Base-by-base conservation (phyloP, 2,888 invertebrate species). In the Torymus texanus region DNA sequence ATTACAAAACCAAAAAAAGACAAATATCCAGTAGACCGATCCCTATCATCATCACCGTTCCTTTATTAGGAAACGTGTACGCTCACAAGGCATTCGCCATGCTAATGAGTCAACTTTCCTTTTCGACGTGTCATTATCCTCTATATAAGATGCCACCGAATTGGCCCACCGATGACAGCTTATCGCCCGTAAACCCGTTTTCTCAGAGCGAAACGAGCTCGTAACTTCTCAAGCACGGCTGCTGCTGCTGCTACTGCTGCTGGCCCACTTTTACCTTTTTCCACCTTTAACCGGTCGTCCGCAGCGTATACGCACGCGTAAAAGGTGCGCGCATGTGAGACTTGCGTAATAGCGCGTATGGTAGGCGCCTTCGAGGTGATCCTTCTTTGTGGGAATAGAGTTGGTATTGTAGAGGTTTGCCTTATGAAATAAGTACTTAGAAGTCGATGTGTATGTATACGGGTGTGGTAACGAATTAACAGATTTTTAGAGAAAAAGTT, bases 231-330 rank as follows among this genome's bases (percentile, higher is more conserved):
- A 59, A 2, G 10, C 14, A 8, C 11, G 29, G 62, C 13, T n/a
- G 24, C 11, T 56, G 2, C 41, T 83, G 85, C 21, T 21, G 21
- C 21, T n/a, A 72, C 13, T n/a, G 24, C 11, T 56, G 2, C 41
- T 83, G 85, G 84, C 84, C 85, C 84, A 85, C 86, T 86, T 86
- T 85, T 86, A 84, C 84, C 81, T 78, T 68, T 67, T 78, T 29
- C 56, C 11, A 16, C 51, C 56, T 50, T 65, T n/a, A 78, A 78
- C 67, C 73, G 62, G 67, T 68, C 78, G 41, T 73, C 41, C 16
- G 8, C 16, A 29, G 12, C 24, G 21, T 21, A 21, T n/a, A 1
- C 59, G 50, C 29, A 5, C 41, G 41, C 41, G 41, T 41, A 41
- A 41, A 41, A 41, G 41, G 41, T 8, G 41, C 41, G 41, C 41